Evolutionary conservation across 2,888 invertebrate genomes (phyloP), one percentile per base, ranked within the genome.

Genomic region (Resseliella maxima): DNA sequence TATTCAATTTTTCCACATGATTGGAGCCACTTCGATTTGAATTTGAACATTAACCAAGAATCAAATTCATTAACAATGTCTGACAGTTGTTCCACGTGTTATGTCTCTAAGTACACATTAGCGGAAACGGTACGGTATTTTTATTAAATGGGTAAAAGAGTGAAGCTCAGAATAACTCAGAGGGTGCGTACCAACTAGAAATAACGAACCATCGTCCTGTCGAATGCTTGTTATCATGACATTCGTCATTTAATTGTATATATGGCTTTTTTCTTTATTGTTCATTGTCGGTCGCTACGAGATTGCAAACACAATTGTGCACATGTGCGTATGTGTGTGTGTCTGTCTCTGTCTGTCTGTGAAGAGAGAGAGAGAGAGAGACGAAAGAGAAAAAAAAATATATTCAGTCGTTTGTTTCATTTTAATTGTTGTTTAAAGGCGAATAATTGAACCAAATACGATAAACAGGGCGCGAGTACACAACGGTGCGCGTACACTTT

Each of bases 21-120:
- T 15, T 72, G 72, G n/a, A 12, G 31, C 31, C 12, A 0, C 27
- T 31, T 35, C 35, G 2, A 72, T 72, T 72, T 15, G 12, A n/a
- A 31, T 72, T 31, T 72, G 72, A 72, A 72, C 31, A 72, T 72
- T 72, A 72, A 35, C 0, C 72, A 72, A 72, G 35, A 35, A 72
- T 72, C 72, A 72, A 31, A 72, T 31, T 15, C 31, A 31, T 72
- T 72, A 35, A 72, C 18, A 31, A 24, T 31, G 10, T 2, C 21
- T 12, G 31, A 15, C 12, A 59, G 0, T 21, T 50, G 18, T 31
- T 15, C 72, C 31, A 72, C 18, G 72, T 72, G 72, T 31, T 3
- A n/a, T n/a, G 72, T 72, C 24, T 24, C 59, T 59, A 59, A 72
- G 18, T 15, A 72, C 18, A 31, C 3, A n/a, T 72, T 5, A 8